Conservation (phyloP, 2,888 invertebrate species). For the Augochlorella aurata region DNA sequence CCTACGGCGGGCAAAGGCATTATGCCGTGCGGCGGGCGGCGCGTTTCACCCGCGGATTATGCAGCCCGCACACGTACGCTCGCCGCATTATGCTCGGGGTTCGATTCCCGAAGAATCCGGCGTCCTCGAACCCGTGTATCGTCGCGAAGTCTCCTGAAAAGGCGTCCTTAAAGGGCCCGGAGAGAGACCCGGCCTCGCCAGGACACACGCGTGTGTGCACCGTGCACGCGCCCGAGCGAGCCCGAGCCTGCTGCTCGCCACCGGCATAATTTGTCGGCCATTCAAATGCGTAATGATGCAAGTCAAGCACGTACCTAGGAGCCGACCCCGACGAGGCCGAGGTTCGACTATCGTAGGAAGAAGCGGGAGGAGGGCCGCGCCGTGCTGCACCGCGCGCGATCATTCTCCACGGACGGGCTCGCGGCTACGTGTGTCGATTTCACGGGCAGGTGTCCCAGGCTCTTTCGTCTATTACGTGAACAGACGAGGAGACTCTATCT, state of each 20-base stretch:
- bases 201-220: neutral
- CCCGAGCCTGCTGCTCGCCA: neutral
- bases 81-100: conserved; percentile 60
- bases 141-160: conserved; percentile 52
- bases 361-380: neutral
- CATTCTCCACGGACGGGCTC: conserved; percentile 43
- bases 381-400: neutral
- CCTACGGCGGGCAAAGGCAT: conserved; percentile 59
- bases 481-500: conserved; percentile 47
- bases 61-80: conserved; percentile 67
- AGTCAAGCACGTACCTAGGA: conserved; percentile 50
- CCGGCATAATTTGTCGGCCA: conserved; percentile 61
- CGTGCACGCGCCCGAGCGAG: neutral
- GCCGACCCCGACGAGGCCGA: conserved; percentile 17
- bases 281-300: conserved; percentile 63
- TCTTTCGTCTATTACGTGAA: conserved; percentile 78
- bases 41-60: conserved; percentile 67
- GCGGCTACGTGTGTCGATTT: conserved; percentile 54
- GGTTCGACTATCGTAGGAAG: conserved; percentile 13
- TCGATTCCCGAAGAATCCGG: conserved; percentile 59
- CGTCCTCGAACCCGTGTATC: conserved; percentile 35
- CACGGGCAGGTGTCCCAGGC: conserved; percentile 63
- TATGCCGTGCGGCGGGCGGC: conserved; percentile 60
- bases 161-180: conserved; percentile 36
- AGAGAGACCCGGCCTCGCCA: neutral